Base-by-base conservation (phyloP, 2,888 invertebrate species). In the Cryptosula pallasiana region DNA sequence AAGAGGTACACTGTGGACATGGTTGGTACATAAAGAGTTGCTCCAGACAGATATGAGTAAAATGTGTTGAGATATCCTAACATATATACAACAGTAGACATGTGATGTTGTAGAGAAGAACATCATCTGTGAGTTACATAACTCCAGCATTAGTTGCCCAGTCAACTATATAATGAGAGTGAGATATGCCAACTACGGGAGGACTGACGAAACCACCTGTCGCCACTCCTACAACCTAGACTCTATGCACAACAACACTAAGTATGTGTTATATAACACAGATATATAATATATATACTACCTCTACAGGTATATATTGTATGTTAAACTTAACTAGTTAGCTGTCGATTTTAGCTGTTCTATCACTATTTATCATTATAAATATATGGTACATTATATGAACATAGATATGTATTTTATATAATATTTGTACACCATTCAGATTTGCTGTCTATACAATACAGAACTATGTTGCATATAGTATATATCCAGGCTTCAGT, bases 1-100 rank as follows among this genome's bases (percentile, higher is more conserved):
- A 29, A 70, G 70, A 70, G 32, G 70, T 70, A 13, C 70, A 70
- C 32, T 70, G 70, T 54, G 70, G 55, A 9, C 35, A 70, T 23
- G 70, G 70, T 70, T 36, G 5, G 70, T 29, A 57, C 23, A 57
- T 57, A 25, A 57, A 25, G 13, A 57, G 57, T 57, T 57, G 25
- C 25, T 57, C 20, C 20, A 45, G 45, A 45, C 9, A 45, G 20
- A 45, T 45, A 45, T 45, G 45, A 45, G 20, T 13, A 45, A 13
- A 45, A 45, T 45, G 45, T 45, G 45, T 45, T 45, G 20, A 5
- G 20, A 45, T 13, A 20, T 45, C 45, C 20, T 13, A 20, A 45
- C 5, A 45, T 20, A 45, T 45, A 45, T 45, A 45, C 45, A 5
- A 45, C 45, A 45, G 5, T 45, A n/a, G 20, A 45, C 5, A 13